Evolutionary conservation across 2,113 vertebrate genomes (phyloP).

Genomic region (Limnothrissa miodon): DNA sequence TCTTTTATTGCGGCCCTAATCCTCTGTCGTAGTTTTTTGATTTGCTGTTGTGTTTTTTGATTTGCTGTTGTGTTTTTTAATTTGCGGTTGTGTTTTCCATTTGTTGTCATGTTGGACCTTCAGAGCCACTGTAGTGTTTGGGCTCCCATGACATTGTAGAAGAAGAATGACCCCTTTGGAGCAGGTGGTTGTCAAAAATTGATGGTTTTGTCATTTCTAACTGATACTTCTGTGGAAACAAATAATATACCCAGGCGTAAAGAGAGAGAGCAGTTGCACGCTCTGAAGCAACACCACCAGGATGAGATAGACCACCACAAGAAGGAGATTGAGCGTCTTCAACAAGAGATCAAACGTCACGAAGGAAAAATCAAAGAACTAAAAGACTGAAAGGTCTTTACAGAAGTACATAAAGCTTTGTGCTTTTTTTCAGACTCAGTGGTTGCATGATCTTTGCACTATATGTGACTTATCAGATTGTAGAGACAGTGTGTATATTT

Average conservation of each 20-base stretch:
- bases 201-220: not conserved
- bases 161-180: not conserved
- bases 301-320: constrained; percentile 87
- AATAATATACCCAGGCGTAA: constrained; percentile 72
- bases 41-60: no score
- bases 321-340: constrained; percentile 86
- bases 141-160: no score
- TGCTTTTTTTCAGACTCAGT: not conserved
- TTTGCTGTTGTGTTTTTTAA: no score
- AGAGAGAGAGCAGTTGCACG: constrained; percentile 78
- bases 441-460: not conserved
- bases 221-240: not conserved
- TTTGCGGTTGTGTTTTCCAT: no score
- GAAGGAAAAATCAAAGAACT: constrained; percentile 83
- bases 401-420: not conserved
- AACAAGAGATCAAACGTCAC: constrained; percentile 87
- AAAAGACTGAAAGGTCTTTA: constrained; percentile 46
- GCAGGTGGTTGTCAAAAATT: not conserved
- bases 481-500: no score
- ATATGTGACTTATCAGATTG: not conserved
- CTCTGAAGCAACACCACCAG: constrained; percentile 79
- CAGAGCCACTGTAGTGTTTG: no score
- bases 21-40: no score
- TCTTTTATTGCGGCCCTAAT: no score
- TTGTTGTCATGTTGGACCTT: no score